Conservation (phyloP, 2,797 vertebrate genomes). For the Enteromius fasciolatus region DNA sequence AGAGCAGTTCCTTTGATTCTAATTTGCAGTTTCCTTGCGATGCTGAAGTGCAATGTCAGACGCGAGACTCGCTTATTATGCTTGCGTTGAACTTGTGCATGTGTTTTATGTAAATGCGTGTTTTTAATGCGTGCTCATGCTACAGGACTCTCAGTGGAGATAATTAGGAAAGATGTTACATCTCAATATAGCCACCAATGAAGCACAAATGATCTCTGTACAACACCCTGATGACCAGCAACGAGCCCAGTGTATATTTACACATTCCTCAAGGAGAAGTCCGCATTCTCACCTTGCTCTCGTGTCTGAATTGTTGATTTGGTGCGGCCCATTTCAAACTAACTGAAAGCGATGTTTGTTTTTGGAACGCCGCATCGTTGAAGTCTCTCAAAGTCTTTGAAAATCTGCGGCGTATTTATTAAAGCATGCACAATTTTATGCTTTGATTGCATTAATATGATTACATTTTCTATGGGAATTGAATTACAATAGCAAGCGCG, state of each 20-base stretch:
- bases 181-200: conserved; percentile 43
- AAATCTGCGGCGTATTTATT: not conserved
- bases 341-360: conserved; percentile 8
- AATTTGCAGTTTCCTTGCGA: conserved; percentile 18
- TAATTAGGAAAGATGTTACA: conserved; percentile 53
- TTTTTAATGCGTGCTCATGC: not conserved
- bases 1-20: conserved; percentile 27
- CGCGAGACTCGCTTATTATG: conserved; percentile 17
- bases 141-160: conserved; percentile 41
- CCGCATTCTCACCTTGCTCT: not conserved
- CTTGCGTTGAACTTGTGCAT: conserved; percentile 7
- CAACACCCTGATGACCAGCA: conserved; percentile 31
- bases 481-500: conserved; percentile 14
- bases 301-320: conserved; percentile 16
- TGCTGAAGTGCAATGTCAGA: not conserved
- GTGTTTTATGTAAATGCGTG: conserved; percentile 25
- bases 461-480: conserved; percentile 8
- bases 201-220: conserved; percentile 31
- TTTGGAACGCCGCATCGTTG: not conserved
- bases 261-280: not conserved
- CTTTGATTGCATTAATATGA: conserved; percentile 3
- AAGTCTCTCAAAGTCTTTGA: not conserved
- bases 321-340: not conserved
- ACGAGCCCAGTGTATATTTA: not conserved
- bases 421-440: not conserved